Evolutionary conservation across 2,797 vertebrate species (phyloP).

Genomic region (Myiotriccus ornatus): DNA sequence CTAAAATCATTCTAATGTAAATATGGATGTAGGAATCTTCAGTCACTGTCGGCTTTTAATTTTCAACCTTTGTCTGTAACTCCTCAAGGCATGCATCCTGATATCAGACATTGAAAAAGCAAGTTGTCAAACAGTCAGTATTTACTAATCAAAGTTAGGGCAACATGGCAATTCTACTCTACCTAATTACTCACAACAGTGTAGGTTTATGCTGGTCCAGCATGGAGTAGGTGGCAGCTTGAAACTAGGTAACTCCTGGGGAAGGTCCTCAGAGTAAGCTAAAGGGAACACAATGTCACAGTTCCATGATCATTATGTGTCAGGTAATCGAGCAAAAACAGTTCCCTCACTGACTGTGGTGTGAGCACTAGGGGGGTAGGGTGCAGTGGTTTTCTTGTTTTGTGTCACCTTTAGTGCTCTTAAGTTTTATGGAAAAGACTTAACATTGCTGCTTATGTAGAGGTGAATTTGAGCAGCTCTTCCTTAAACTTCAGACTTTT

Average conservation of each 20-base stretch:
- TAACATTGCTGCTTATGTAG: neutral
- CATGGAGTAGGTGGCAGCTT: neutral
- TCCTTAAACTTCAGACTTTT: neutral
- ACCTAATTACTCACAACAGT: neutral
- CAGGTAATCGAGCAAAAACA: neutral
- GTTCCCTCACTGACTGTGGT: neutral
- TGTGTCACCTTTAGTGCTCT: neutral
- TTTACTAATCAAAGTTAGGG: neutral
- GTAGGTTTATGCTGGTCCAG: neutral
- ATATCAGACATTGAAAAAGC: fast-evolving
- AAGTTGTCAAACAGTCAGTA: neutral
- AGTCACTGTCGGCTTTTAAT: neutral
- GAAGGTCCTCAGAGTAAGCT: neutral
- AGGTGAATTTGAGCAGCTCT: neutral
- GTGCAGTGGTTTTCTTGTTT: neutral
- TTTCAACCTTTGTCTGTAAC: neutral
- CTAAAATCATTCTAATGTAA: neutral
- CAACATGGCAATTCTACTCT: neutral
- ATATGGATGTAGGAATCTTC: neutral
- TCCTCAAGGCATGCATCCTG: neutral
- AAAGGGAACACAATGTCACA: neutral
- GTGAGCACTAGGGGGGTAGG: neutral
- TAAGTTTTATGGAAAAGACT: neutral
- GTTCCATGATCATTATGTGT: neutral
- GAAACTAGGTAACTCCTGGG: neutral